Evolutionary conservation across 2,797 vertebrate genomes (phyloP), one percentile per base, ranked within the genome.

Genomic region (Sebastolobus altivelis): DNA sequence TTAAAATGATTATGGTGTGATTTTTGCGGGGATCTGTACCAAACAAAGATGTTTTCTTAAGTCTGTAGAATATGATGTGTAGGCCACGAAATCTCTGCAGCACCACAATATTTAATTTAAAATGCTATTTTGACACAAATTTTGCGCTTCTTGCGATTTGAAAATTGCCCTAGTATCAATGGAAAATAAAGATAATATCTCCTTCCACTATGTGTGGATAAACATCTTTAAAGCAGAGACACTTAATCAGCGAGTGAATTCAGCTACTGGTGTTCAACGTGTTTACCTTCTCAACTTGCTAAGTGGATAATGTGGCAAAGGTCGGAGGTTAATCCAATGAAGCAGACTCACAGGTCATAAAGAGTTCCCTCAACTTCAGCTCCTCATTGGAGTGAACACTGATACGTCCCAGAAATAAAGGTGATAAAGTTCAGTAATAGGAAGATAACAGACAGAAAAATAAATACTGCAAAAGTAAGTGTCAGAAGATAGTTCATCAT

Each of bases 281-380:
- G 62, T 89, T 86, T 81, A 85, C 62, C 38, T 75, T 77, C 31
- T 77, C 58, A 85, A 73, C 65, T 38, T 65, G 52, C 59, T 76
- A 16, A 81, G 67, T 49, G 66, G 62, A 83, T 81, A 84, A 83
- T 72, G 80, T 81, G 74, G 6, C 61, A 75, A 81, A 83, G 84
- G 89, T 0, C 85, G 89, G 65, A 79, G 90, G 89, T 92, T 85
- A 91, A 85, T 86, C 81, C 70, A 72, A 46, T 66, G 75, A 81
- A 72, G 74, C n/a, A n/a, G 71, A 59, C 77, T 71, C 40, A 6
- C 37, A 54, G 74, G 72, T 82, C 69, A 58, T 56, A 56, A 80
- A 31, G 40, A 31, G 43, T 68, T 80, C 14, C n/a, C 54, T 59
- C 5, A 27, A 33, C 65, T 70, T 73, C 65, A 54, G 33, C 12